Evolutionary conservation across 2,797 vertebrate species (phyloP).

Genomic region (Triplophysa yarkandensis): DNA sequence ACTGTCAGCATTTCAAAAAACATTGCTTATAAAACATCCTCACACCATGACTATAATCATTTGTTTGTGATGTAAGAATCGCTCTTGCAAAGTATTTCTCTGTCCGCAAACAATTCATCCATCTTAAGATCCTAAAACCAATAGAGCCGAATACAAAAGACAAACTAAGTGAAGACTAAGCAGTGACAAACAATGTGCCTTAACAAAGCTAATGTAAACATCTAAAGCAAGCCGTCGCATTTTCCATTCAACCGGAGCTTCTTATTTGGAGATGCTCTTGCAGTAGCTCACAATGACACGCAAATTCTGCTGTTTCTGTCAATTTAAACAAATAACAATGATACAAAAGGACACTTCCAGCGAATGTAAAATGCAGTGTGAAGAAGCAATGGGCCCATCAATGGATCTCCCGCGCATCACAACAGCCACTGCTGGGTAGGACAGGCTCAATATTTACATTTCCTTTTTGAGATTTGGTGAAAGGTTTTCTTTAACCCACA

Average conservation of each 20-base stretch:
- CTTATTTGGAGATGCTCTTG: constrained; percentile 73
- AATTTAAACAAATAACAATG: constrained; percentile 77
- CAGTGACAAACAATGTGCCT: constrained; percentile 47
- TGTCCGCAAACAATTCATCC: constrained; percentile 6
- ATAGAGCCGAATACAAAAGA: constrained; percentile 57
- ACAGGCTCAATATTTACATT: constrained; percentile 81
- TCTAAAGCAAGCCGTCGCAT: constrained; percentile 60
- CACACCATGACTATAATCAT: background rate
- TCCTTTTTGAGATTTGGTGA: constrained; percentile 73
- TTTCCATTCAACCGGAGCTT: constrained; percentile 69
- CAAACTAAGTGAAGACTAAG: constrained; percentile 51
- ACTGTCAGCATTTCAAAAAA: background rate
- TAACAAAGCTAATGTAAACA: constrained; percentile 64
- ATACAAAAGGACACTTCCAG: constrained; percentile 71
- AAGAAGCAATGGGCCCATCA: constrained; percentile 66
- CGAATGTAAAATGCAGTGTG: constrained; percentile 71
- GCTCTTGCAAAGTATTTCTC: background rate
- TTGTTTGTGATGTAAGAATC: background rate
- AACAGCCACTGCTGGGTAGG: constrained; percentile 69
- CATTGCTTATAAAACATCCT: background rate
- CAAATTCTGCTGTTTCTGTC: constrained; percentile 67
- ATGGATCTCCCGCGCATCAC: constrained; percentile 72
- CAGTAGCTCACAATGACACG: constrained; percentile 69
- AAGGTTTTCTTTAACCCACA: constrained; percentile 77
- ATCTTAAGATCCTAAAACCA: constrained; percentile 52